Percentiles rank a stretch among this genome's conserved stretches.
Conservation (phyloP, 1,140 invertebrate species). For the Drosophila malerkotliana region DNA sequence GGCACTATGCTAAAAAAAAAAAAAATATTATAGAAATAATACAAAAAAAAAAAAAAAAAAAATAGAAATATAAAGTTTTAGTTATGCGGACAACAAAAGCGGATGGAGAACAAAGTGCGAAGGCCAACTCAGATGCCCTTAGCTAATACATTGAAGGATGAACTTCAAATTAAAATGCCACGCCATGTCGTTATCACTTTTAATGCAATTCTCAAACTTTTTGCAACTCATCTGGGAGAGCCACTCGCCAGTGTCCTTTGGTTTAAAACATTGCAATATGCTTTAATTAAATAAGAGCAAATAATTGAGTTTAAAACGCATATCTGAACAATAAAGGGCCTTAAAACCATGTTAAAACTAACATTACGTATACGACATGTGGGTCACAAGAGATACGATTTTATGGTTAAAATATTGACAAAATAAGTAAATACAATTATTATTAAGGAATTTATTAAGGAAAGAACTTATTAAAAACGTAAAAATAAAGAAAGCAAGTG, state of each 20-base stretch:
- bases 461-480: neutral
- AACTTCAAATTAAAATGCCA: neutral
- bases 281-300: neutral
- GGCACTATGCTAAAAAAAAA: conserved; percentile 22
- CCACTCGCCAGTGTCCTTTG: neutral
- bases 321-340: neutral
- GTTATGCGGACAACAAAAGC: conserved; percentile 15
- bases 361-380: neutral
- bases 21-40: conserved; percentile 3
- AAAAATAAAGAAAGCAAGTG: neutral
- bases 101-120: conserved; percentile 6
- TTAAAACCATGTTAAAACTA: neutral
- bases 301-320: neutral
- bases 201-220: neutral
- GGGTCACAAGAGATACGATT: neutral
- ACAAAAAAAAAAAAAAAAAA: conserved; percentile 23
- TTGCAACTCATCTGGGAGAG: neutral
- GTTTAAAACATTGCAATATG: neutral
- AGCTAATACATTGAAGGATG: conserved; percentile 17
- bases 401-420: no score
- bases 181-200: neutral
- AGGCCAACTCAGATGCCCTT: conserved; percentile 23
- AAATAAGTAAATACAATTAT: no score
- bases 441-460: no score
- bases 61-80: conserved; percentile 17